Evolutionary conservation across 35 echinoderm and acorn worm genomes (phyloP), one percentile per base, ranked within the genome.

Genomic region (Stichopus chloronotus): DNA sequence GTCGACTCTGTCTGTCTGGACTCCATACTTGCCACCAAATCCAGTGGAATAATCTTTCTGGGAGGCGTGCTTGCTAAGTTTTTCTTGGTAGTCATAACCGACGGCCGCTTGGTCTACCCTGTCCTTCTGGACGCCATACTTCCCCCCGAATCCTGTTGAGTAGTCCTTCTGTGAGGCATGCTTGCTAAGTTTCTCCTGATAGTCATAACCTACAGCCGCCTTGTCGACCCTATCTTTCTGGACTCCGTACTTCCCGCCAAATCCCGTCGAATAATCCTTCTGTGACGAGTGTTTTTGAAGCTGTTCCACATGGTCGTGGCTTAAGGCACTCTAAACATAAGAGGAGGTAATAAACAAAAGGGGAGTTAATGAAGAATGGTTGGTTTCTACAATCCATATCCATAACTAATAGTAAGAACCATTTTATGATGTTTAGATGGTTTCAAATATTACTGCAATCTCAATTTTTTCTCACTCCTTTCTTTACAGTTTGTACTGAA

Each of bases 21-120:
- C 96, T 5, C 96, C 96, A 94, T 92, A 94, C 19, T 95, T 98
- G 20, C 96, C 96, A 22, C 94, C 96, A 90, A 98, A 97, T n/a
- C 96, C 96, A 30, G 90, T 97, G 72, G 92, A 87, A 88, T 97
- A 93, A 95, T 97, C 96, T 95, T 98, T 93, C 68, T 98, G 96
- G 11, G 96, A 98, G 8, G 93, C 91, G 81, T 98, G 96, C 76
- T 98, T 93, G 13, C 91, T 58, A 6, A 93, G 69, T 84, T 95
- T 94, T 53, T 72, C 92, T 78, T 98, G 78, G 56, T 98, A 92
- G 4, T 98, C 96, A 84, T 90, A 98, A 54, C 96, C 96, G 72
- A 98, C 90, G 22, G 96, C 96, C 17, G 90, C 81, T 76, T 90
- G 92, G 79, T 98, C 96, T 21, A 92, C 63, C 7, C 94, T 95